Percentiles rank a stretch among this genome's conserved stretches.
Evolutionary conservation across 1,140 invertebrate genomes (phyloP).

Genomic region (Penaeus vannamei): DNA sequence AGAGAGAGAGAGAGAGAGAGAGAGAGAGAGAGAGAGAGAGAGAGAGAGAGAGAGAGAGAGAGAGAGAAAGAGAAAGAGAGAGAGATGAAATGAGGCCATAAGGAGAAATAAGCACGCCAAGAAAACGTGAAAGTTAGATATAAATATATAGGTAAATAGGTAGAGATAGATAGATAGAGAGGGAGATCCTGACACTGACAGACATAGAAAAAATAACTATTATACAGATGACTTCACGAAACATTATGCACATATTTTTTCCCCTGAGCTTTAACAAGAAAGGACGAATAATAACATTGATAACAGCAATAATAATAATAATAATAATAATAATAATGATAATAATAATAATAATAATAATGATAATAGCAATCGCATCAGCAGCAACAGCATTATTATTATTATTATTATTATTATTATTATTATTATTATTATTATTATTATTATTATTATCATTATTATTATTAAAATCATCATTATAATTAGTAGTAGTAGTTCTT

Average conservation of each 20-base stretch:
- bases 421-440: conserved; percentile 16
- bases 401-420: conserved; percentile 16
- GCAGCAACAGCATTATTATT: background rate
- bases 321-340: background rate
- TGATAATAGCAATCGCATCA: background rate
- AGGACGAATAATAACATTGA: background rate
- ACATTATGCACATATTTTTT: background rate
- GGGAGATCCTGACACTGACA: background rate
- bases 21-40: background rate
- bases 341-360: background rate
- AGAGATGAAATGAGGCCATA: background rate
- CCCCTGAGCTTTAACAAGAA: no score
- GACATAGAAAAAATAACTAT: background rate
- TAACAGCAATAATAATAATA: background rate
- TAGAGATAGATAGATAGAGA: conserved; percentile 11
- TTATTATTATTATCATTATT: conserved; percentile 16
- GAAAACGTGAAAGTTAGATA: background rate
- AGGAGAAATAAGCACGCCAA: no score
- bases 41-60: conserved; percentile 30
- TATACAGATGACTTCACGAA: background rate
- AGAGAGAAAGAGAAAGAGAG: conserved; percentile 21
- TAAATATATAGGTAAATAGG: background rate
- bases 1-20: no score
- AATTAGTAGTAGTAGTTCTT: background rate
- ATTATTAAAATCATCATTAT: conserved; percentile 3